These are phyloP conservation scores for Argopecten irradians DNA, from an alignment of 1,140 invertebrate species.

Conservation along the genomic window DNA sequence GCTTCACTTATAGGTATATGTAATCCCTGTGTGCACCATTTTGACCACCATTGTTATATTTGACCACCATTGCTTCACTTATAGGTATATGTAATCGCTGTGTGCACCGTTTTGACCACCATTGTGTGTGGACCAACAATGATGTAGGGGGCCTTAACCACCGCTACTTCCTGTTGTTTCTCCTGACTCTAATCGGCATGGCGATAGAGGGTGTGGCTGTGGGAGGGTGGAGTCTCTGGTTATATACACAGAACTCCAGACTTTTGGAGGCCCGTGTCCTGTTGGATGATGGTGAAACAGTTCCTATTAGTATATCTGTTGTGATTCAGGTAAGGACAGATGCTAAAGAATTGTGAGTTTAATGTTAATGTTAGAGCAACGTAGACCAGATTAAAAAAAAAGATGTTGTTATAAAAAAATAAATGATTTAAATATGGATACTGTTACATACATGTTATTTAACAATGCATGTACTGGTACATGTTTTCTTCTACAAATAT, in stretches of 20 bases:
- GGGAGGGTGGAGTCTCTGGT: conserved; percentile 53
- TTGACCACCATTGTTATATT: conserved; percentile 59
- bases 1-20: neutral
- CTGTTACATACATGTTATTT: no score
- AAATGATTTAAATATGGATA: no score
- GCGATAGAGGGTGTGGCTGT: conserved; percentile 66
- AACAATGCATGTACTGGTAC: no score
- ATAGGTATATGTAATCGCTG: conserved; percentile 74
- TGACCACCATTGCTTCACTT: conserved; percentile 33
- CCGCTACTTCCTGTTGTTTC: conserved; percentile 72
- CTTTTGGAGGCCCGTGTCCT: conserved; percentile 64
- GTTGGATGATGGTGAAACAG: conserved; percentile 58
- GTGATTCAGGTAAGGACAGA: conserved; percentile 66
- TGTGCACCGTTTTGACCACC: conserved; percentile 77
- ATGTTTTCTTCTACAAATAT: no score
- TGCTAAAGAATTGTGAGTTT: neutral
- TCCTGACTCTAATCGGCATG: conserved; percentile 68
- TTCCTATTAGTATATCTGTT: conserved; percentile 62
- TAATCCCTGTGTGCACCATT: conserved; percentile 72
- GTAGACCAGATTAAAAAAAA: no score
- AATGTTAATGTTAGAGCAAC: neutral
- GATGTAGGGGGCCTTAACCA: conserved; percentile 75
- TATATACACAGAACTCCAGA: conserved; percentile 56
- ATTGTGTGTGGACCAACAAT: conserved; percentile 77
- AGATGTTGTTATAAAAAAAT: neutral